phyloP scores from a whole-genome alignment of 2,888 invertebrate genomes.

The Adela reaumurella region DNA sequence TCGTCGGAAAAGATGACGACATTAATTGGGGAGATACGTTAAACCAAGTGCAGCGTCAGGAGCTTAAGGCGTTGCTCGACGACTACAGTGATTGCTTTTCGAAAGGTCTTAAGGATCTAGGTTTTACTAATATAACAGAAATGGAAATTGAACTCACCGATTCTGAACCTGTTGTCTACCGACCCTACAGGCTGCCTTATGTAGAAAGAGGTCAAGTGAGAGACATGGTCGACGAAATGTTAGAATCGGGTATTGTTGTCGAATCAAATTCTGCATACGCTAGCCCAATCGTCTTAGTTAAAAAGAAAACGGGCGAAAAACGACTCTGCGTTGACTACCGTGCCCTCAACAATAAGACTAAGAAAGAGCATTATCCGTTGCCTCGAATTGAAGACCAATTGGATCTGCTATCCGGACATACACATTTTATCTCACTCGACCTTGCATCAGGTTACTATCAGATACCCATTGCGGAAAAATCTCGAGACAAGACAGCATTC shows the following conservation, averaged over 20 bases:
- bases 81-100: slow-evolving; percentile 1
- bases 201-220: slow-evolving; percentile 5
- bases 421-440: slow-evolving; percentile 16
- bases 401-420: slow-evolving; percentile 15
- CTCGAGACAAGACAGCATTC: slow-evolving; percentile 22
- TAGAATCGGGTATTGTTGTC: not conserved
- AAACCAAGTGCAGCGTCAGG: not conserved
- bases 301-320: slow-evolving; percentile 14
- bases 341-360: slow-evolving; percentile 17
- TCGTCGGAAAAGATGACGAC: too few species aligned
- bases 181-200: slow-evolving; percentile 6
- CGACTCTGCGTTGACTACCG: slow-evolving; percentile 17
- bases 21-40: not conserved
- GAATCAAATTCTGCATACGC: slow-evolving; percentile 13
- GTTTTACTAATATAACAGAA: not conserved
- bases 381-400: slow-evolving; percentile 20
- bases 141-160: slow-evolving; percentile 5
- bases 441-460: slow-evolving; percentile 19
- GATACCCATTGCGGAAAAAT: slow-evolving; percentile 18
- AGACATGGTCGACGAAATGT: slow-evolving; percentile 5
- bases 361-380: slow-evolving; percentile 15
- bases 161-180: slow-evolving; percentile 3
- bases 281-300: slow-evolving; percentile 16
- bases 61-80: not conserved
- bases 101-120: not conserved